Conservation (phyloP, 2,113 vertebrate species). For the Microcebus ravelobensis region DNA sequence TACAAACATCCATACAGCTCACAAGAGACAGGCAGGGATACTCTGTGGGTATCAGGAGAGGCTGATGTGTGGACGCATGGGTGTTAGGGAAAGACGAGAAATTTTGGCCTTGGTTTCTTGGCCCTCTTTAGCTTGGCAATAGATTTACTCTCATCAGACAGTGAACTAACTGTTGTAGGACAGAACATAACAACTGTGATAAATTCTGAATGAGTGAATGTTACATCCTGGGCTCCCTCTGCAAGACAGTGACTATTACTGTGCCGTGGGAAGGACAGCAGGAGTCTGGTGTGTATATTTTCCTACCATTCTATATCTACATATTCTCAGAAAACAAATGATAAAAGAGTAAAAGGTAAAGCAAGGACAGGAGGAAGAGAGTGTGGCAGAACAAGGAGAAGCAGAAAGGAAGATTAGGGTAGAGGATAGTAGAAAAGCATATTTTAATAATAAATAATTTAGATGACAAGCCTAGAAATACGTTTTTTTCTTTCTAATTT, state of each 20-base stretch:
- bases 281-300: neutral
- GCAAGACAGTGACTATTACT: neutral
- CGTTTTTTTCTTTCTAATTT: neutral
- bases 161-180: neutral
- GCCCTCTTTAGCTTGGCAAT: neutral
- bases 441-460: neutral
- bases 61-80: neutral
- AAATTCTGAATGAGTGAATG: neutral
- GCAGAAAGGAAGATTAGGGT: neutral
- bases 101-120: constrained; percentile 1
- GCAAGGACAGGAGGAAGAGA: neutral
- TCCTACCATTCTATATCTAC: neutral
- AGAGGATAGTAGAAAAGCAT: neutral
- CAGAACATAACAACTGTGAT: neutral
- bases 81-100: neutral
- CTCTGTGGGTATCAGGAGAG: neutral
- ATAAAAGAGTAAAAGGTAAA: neutral
- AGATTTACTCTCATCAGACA: neutral
- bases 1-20: neutral
- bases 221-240: neutral
- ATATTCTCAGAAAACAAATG: constrained; percentile 24
- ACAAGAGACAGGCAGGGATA: neutral
- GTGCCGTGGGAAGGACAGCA: neutral
- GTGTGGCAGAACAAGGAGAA: neutral
- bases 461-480: neutral